Evolutionary conservation across 1,140 invertebrate genomes (phyloP), one percentile per base, ranked within the genome.

Genomic region (Drosophila tristis): DNA sequence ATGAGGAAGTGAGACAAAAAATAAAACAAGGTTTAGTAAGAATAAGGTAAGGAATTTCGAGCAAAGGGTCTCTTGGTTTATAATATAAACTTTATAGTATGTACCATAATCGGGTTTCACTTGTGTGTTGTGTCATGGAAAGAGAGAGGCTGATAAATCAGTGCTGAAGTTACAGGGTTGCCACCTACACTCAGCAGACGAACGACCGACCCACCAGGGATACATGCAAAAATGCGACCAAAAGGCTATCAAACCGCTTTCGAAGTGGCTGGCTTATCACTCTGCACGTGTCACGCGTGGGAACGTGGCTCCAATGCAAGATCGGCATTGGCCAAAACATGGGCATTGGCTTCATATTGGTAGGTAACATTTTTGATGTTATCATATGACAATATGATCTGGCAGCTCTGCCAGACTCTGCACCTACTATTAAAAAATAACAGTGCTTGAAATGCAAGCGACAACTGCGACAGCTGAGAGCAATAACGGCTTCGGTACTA

Each of bases 1-100:
- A 77, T 51, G 66, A 74, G 81, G 73, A 62, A 78, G 55, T 53
- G 72, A 74, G 53, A 59, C 51, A 80, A 42, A 29, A 49, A 59
- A n/a, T n/a, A n/a, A 39, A 56, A 44, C 62, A 54, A 31, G 26
- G 62, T 62, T 35, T 11, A 20, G 45, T 25, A 11, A 5, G 5
- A 31, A 54, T 13, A 48, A 13, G 25, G 54, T 55, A 13, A 39
- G 35, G 11, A 4, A 13, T 11, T 35, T 20, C 16, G 29, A 4
- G 29, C 31, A 50, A 20, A 8, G 39, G 23, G 8, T 9, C 31
- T 31, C 31, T 68, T 23, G 29, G 29, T 29, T 16, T 7, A 16
- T 55, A 26, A 0, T 20, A 20, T 20, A 20, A 20, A 20, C 20
- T 20, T 20, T 20, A 20, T 20, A 20, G 20, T 2, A 20, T 20